phyloP scores from a whole-genome alignment of 1,140 invertebrate species.

The Listronotus bonariensis region DNA sequence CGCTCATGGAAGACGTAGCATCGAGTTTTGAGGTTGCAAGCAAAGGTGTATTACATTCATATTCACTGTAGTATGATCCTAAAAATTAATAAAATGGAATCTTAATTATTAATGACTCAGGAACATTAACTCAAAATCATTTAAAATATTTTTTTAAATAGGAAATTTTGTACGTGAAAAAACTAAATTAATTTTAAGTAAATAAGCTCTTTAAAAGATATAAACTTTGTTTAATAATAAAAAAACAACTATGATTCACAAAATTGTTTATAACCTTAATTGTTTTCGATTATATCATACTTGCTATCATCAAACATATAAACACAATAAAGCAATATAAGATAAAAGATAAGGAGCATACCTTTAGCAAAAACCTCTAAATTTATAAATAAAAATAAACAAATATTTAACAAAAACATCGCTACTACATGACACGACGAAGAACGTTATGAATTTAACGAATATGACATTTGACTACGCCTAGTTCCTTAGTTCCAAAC shows the following conservation, averaged over 20 bases:
- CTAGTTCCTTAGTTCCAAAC: background rate
- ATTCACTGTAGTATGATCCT: conserved; percentile 62
- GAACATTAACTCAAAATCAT: no score
- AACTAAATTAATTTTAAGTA: no score
- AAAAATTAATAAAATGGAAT: conserved; percentile 7
- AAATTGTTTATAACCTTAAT: no score
- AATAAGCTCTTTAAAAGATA: no score
- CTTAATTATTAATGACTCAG: no score
- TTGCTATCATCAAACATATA: no score
- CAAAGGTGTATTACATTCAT: conserved; percentile 81
- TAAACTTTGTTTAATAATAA: no score
- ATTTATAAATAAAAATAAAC: conserved; percentile 39
- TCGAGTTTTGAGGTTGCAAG: conserved; percentile 71
- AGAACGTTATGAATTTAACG: background rate
- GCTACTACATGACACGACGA: conserved; percentile 35
- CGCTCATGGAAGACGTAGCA: conserved; percentile 77
- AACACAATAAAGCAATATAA: no score
- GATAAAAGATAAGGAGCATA: conserved; percentile 6
- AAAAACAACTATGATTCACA: no score
- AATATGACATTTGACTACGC: background rate
- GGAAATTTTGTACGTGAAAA: no score
- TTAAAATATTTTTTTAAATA: no score
- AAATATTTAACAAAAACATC: conserved; percentile 40
- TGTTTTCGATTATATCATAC: no score
- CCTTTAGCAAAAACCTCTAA: conserved; percentile 26